Conservation (phyloP, 2,888 invertebrate genomes). For the Sinohyriopsis cumingii region DNA sequence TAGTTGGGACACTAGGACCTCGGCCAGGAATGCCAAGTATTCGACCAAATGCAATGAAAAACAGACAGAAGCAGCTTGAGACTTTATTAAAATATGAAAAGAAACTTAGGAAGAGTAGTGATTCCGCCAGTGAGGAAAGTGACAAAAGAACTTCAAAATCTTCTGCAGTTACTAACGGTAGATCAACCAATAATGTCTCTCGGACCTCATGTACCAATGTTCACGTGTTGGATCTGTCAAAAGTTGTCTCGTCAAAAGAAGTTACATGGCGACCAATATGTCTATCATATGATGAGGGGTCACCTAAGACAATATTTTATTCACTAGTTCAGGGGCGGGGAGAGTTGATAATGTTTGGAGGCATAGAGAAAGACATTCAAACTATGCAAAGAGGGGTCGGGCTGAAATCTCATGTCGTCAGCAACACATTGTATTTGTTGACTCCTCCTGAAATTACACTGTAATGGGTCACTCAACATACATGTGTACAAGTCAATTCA, state of each 20-base stretch:
- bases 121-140: slow-evolving; percentile 10
- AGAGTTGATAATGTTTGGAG: slow-evolving; percentile 96
- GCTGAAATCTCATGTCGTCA: slow-evolving; percentile 49
- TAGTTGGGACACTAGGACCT: slow-evolving; percentile 25
- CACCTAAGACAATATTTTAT: slow-evolving; percentile 90
- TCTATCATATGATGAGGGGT: slow-evolving; percentile 48
- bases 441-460: slow-evolving; percentile 9
- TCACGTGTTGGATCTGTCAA: slow-evolving; percentile 88
- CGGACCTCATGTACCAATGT: slow-evolving; percentile 79
- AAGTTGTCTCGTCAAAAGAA: slow-evolving; percentile 64
- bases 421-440: slow-evolving; percentile 48
- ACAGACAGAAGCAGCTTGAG: slow-evolving; percentile 79
- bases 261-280: slow-evolving; percentile 73
- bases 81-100: slow-evolving; percentile 80
- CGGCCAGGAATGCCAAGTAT: slow-evolving; percentile 65
- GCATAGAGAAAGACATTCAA: slow-evolving; percentile 77
- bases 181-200: slow-evolving; percentile 19
- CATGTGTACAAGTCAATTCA: no score
- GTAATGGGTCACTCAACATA: no score
- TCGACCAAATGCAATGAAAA: slow-evolving; percentile 72
- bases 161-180: slow-evolving; percentile 1
- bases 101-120: slow-evolving; percentile 60
- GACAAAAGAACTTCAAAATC: slow-evolving; percentile 7
- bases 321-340: slow-evolving; percentile 91
- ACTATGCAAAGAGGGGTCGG: slow-evolving; percentile 60